Conservation (phyloP, 2,888 invertebrate genomes). For the Acanthopleura granulata region DNA sequence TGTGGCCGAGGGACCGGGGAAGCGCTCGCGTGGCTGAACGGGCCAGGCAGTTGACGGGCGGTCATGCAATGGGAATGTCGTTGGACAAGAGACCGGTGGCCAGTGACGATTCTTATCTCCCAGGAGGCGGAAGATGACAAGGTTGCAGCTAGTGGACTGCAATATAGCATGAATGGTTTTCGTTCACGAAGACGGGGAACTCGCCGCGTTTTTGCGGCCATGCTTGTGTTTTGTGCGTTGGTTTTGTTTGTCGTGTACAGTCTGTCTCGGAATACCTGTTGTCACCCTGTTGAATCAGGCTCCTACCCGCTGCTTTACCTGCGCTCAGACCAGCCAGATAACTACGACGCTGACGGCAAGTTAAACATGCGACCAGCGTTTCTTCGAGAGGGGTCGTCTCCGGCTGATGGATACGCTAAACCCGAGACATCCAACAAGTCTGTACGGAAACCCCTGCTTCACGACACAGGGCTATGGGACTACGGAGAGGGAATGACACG, state of each 20-base stretch:
- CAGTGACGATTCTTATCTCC: not conserved
- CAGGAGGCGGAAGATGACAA: not conserved
- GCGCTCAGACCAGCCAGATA: not conserved
- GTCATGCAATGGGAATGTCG: slow-evolving; percentile 12
- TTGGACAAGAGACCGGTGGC: not conserved
- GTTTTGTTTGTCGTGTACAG: not conserved
- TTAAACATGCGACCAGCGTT: not conserved
- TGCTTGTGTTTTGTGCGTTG: not conserved
- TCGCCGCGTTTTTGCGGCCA: not conserved
- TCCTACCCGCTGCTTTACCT: not conserved
- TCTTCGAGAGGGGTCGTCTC: not conserved
- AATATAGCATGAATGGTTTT: slow-evolving; percentile 15
- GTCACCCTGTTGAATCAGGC: not conserved
- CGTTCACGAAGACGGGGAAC: not conserved
- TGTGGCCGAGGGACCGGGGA: no score
- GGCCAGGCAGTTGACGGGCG: not conserved
- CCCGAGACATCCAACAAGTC: not conserved
- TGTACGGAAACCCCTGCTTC: slow-evolving; percentile 2
- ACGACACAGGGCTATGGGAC: not conserved
- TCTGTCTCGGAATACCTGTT: slow-evolving; percentile 1
- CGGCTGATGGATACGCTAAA: not conserved
- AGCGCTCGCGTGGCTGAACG: no score
- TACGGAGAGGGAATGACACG: not conserved
- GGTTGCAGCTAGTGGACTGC: not conserved
- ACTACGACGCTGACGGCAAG: not conserved